Conservation (phyloP, 2,888 invertebrate species). For the Sarcophaga rosellei region DNA sequence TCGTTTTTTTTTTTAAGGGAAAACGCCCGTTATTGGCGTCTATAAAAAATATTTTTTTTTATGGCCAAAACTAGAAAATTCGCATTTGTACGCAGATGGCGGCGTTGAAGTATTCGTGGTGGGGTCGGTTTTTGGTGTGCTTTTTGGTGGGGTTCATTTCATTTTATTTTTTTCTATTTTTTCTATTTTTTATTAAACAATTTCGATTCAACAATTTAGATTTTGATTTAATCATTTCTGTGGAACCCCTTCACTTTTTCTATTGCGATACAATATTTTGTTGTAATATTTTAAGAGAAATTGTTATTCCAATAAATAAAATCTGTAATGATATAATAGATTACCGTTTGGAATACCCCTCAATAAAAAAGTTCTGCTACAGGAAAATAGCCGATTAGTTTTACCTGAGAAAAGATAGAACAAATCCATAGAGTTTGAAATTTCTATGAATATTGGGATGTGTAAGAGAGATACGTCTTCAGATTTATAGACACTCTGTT, state of each 20-base stretch:
- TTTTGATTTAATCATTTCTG: constrained; percentile 42
- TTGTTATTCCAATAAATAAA: not conserved
- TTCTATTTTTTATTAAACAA: not conserved
- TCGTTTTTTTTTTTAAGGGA: constrained; percentile 55
- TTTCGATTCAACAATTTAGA: not conserved
- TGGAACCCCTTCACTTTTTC: constrained; percentile 66
- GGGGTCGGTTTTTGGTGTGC: constrained; percentile 16
- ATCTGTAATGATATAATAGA: not conserved
- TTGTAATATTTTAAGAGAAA: constrained; percentile 21
- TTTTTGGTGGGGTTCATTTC: constrained; percentile 12
- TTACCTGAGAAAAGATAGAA: too few species aligned
- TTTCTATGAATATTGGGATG: too few species aligned
- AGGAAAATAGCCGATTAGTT: too few species aligned
- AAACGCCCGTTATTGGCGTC: constrained; percentile 64
- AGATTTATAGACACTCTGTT: too few species aligned
- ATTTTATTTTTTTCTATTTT: not conserved
- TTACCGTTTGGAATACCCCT: not conserved
- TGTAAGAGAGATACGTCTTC: too few species aligned
- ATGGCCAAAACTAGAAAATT: constrained; percentile 7
- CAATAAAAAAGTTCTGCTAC: too few species aligned
- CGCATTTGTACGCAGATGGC: not conserved
- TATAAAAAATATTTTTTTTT: constrained; percentile 26
- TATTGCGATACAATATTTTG: not conserved
- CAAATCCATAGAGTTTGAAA: too few species aligned
- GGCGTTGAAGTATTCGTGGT: not conserved